Percentiles rank a stretch among this genome's conserved stretches.
These are phyloP conservation scores for Acanthopagrus latus DNA, from an alignment of 2,797 vertebrate genomes.

Conservation along the genomic window DNA sequence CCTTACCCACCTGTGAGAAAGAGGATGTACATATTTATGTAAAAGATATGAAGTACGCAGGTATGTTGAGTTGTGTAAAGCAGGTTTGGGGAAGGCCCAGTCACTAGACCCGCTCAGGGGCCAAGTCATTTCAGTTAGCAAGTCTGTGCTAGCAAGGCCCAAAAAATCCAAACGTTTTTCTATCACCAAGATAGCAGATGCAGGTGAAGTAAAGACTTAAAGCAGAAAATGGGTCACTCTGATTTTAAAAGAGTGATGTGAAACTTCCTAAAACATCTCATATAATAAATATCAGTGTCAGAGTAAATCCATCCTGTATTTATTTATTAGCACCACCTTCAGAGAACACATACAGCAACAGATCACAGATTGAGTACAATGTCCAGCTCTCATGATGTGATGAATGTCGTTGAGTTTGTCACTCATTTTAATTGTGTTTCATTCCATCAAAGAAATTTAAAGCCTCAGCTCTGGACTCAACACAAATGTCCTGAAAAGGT, in stretches of 20 bases:
- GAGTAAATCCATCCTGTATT: not conserved
- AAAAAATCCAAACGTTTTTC: not conserved
- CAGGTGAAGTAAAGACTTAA: not conserved
- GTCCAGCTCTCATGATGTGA: not conserved
- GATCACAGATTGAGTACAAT: not conserved
- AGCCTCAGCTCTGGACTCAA: not conserved
- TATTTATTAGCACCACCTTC: constrained; percentile 11
- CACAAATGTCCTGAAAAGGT: not conserved
- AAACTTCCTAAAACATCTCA: not conserved
- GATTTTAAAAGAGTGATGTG: not conserved
- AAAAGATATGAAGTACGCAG: no score
- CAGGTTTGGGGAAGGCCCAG: no score
- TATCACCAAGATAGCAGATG: not conserved
- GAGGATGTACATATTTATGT: no score
- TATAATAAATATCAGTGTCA: constrained; percentile 10
- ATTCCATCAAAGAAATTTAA: not conserved
- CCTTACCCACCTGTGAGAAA: no score
- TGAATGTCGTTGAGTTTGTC: not conserved
- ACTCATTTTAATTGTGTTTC: not conserved
- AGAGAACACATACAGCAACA: constrained; percentile 15
- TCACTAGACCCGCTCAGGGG: no score
- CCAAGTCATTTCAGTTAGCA: no score
- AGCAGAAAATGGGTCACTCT: not conserved
- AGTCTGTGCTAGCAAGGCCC: no score
- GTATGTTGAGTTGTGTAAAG: no score